phyloP scores from a whole-genome alignment of 2,113 vertebrate species.

The Apteryx owenii region DNA sequence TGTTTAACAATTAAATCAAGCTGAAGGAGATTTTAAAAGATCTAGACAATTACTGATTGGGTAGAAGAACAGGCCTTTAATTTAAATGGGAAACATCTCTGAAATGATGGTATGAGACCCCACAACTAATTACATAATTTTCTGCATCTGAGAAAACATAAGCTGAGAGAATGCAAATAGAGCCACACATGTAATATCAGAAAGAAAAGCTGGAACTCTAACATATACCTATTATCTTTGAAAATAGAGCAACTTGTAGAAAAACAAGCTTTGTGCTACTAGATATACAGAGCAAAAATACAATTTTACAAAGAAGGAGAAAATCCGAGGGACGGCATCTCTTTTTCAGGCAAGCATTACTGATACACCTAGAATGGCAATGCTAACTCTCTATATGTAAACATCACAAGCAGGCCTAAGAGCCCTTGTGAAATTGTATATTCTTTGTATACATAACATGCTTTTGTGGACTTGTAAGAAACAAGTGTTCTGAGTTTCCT shows the following conservation, averaged over 20 bases:
- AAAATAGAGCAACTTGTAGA: slow-evolving; percentile 57
- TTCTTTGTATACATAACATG: slow-evolving; percentile 56
- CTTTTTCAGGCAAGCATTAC: slow-evolving; percentile 1
- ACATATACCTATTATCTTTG: slow-evolving; percentile 60
- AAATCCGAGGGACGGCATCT: background rate
- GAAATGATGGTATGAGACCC: slow-evolving; percentile 80
- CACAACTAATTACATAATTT: slow-evolving; percentile 96
- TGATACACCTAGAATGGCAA: background rate
- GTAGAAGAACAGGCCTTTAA: slow-evolving; percentile 81
- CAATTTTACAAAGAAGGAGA: background rate
- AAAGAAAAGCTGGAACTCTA: slow-evolving; percentile 62
- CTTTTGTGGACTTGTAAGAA: slow-evolving; percentile 43
- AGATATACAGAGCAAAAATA: background rate
- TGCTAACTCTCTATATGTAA: slow-evolving; percentile 15
- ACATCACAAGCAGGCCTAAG: slow-evolving; percentile 34
- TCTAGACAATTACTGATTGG: slow-evolving; percentile 85
- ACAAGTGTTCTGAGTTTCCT: slow-evolving; percentile 30
- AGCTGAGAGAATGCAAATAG: slow-evolving; percentile 80
- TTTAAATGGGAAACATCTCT: slow-evolving; percentile 89
- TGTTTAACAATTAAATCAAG: slow-evolving; percentile 89
- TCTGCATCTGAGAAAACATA: slow-evolving; percentile 94
- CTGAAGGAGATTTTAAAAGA: slow-evolving; percentile 82
- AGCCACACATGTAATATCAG: slow-evolving; percentile 69
- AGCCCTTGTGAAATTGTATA: slow-evolving; percentile 24
- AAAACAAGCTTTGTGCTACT: slow-evolving; percentile 51